Percentiles rank a stretch among this genome's conserved stretches.
Evolutionary conservation across 2,113 vertebrate genomes (phyloP).

Genomic region (Heloderma charlesbogerti): DNA sequence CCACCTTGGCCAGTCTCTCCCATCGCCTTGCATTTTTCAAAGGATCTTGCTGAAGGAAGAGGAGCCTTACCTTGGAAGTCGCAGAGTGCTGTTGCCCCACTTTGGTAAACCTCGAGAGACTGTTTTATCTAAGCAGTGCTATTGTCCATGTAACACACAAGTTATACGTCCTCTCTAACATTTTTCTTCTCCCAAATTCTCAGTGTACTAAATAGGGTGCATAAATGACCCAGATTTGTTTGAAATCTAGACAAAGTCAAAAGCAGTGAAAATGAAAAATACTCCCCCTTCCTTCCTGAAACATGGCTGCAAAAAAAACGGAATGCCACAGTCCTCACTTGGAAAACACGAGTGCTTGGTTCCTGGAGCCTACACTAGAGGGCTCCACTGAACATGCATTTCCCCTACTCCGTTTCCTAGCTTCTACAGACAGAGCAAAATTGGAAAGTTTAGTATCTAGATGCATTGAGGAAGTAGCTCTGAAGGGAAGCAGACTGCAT

Average conservation of each 20-base stretch:
- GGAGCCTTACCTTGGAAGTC: background rate
- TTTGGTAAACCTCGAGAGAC: background rate
- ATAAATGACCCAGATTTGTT: background rate
- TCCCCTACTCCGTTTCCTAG: background rate
- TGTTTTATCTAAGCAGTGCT: background rate
- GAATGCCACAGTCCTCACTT: background rate
- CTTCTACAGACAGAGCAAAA: background rate
- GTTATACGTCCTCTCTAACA: background rate
- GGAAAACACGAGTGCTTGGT: background rate
- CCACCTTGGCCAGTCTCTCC: background rate
- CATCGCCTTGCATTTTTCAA: background rate
- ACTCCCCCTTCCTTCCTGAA: background rate
- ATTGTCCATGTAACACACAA: background rate
- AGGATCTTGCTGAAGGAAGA: background rate
- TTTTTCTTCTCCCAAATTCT: background rate
- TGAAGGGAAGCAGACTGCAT: background rate
- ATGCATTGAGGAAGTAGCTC: background rate
- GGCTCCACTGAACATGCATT: constrained; percentile 51
- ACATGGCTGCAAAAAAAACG: background rate
- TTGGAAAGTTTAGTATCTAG: background rate
- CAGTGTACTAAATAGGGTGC: background rate
- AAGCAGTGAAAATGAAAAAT: background rate
- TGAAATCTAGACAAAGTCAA: background rate
- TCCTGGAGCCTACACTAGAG: constrained; percentile 40
- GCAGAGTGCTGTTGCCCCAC: background rate